Base-by-base conservation (phyloP, 2,888 invertebrate genomes). In the Nemotelus pantherinus region DNA sequence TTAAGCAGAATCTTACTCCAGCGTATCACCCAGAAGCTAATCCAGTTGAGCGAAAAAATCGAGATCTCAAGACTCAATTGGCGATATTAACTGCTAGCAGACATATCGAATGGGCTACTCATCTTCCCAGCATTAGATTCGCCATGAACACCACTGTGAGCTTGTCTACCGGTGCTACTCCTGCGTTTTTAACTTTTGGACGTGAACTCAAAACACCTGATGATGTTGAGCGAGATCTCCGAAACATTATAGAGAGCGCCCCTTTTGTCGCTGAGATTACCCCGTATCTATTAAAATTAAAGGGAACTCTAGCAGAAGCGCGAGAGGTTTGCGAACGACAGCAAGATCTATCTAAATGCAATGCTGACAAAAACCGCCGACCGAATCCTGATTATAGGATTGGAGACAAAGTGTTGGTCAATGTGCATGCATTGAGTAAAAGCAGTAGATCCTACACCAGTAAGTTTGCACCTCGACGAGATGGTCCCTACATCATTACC, bases 1-100 rank as follows among this genome's bases (percentile, higher is more conserved):
- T 65, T 10, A 39, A 45, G 7, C 44, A 43, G 1, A 9, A 39
- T 9, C 43, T 63, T 3, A 81, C 81, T 2, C 83, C 85, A 0
- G 71, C 83, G 0, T 85, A 85, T 78, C 85, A 86, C 63, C 85
- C 85, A 0, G 82, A 83, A 45, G 82, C 83, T 0, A 85, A 85
- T 65, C 85, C 83, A 0, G 84, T 83, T 0, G 85, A 85, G 67
- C 70, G 84, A 0, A 65, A 65, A n/a, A 43, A 65, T 65, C 39
- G 43, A 5, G 65, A 65, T 10, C 65, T 65, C 39, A 65, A 43
- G 65, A 65, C 65, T 53, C 53, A 10, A 53, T 53, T 25, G 25
- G 25, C 25, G 25, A 25, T 25, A 25, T 25, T 25, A 25, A 25
- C 25, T 25, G 25, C 25, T 1, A 25, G 25, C 25, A 25, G 25